phyloP scores from a whole-genome alignment of 2,888 invertebrate genomes.

The Napeogenes sylphis region DNA sequence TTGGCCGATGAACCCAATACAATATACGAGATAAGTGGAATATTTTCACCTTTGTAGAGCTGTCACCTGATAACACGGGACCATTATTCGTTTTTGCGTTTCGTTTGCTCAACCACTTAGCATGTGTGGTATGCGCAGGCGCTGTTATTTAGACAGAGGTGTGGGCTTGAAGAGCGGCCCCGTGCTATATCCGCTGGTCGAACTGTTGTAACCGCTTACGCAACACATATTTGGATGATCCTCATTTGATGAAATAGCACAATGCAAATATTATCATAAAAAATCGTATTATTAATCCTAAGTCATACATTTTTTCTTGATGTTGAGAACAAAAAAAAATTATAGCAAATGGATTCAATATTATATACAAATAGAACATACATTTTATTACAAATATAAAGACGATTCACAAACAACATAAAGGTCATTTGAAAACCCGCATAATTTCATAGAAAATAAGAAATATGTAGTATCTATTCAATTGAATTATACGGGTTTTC shows the following conservation, averaged over 20 bases:
- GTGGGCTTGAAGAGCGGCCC: conserved; percentile 68
- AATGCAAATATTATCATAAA: conserved; percentile 7
- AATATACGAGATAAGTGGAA: conserved; percentile 26
- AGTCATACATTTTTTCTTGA: no score
- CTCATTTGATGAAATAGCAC: conserved; percentile 12
- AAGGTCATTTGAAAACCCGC: conserved; percentile 47
- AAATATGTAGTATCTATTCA: conserved; percentile 17
- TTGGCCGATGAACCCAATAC: conserved; percentile 37
- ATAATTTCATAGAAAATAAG: conserved; percentile 26
- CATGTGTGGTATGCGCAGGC: conserved; percentile 50
- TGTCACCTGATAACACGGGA: conserved; percentile 52
- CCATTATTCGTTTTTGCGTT: conserved; percentile 47
- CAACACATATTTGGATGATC: conserved; percentile 58
- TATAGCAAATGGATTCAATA: conserved; percentile 36
- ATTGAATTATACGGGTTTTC: conserved; percentile 13
- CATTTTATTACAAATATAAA: conserved; percentile 38
- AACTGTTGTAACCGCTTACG: conserved; percentile 68
- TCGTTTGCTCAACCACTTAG: conserved; percentile 62
- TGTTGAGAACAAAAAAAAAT: no score
- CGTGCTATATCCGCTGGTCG: conserved; percentile 67
- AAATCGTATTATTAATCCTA: neutral
- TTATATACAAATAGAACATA: conserved; percentile 35
- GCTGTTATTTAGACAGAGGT: conserved; percentile 63
- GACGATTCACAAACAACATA: conserved; percentile 33
- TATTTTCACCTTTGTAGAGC: conserved; percentile 30